Percentiles rank a stretch among this genome's conserved stretches.
phyloP scores from a whole-genome alignment of 2,113 vertebrate genomes.

The Silurus meridionalis region DNA sequence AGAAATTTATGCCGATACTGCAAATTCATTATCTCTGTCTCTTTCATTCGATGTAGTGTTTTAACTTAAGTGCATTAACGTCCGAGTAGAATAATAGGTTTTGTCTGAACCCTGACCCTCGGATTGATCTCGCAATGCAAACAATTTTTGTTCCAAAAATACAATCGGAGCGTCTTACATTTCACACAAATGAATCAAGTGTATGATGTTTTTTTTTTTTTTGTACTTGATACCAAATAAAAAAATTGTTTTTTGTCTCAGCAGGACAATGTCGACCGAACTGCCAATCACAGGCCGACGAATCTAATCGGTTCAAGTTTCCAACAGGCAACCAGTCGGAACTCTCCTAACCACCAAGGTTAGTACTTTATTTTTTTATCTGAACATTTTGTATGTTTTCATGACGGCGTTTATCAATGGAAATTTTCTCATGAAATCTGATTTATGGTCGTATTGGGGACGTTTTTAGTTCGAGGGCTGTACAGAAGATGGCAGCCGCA shows the following conservation, averaged over 20 bases:
- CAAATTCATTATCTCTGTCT: no score
- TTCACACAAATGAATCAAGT: background rate
- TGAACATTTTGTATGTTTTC: background rate
- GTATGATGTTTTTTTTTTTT: background rate
- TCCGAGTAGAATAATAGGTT: background rate
- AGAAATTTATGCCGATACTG: background rate
- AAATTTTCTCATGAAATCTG: background rate
- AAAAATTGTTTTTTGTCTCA: conserved; percentile 48
- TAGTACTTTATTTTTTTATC: conserved; percentile 47
- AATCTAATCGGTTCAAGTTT: conserved; percentile 78
- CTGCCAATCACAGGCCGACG: conserved; percentile 73
- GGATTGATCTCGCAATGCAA: background rate
- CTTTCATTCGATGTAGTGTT: background rate
- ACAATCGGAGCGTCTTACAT: background rate
- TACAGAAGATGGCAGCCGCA: no score
- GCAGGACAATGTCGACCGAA: conserved; percentile 87
- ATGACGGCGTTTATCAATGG: background rate
- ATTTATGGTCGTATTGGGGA: conserved; percentile 54
- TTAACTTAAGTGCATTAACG: background rate
- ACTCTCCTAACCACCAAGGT: conserved; percentile 84
- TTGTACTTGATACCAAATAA: background rate
- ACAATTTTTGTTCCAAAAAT: background rate
- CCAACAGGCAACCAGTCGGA: conserved; percentile 74
- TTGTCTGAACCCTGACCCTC: background rate
- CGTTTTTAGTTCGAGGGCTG: conserved; percentile 72